Evolutionary conservation across 1,140 invertebrate species (phyloP), one percentile per base, ranked within the genome.

Genomic region (Acromyrmex echinatior): DNA sequence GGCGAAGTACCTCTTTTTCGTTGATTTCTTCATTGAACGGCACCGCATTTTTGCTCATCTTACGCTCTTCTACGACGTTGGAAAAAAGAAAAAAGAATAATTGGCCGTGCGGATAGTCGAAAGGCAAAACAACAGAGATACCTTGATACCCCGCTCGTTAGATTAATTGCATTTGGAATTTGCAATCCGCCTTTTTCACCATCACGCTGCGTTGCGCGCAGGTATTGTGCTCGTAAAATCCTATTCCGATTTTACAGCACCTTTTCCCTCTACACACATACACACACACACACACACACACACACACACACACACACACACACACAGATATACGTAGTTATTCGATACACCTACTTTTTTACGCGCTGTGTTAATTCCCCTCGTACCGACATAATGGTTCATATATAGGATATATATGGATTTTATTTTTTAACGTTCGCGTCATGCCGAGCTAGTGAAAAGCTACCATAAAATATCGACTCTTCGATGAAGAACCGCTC

Each of bases 151-250:
- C 14, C 25, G 35, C 25, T 84, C 39, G 80, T 84, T 84, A 84
- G 80, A 84, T 84, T 76, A 84, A 76, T 84, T 76, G 80, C 70
- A 35, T 84, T 51, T 49, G 56, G 70, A 84, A 84, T 76, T 84
- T 76, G 80, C 56, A 62, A 84, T 76, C 70, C 56, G 56, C 25
- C 35, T 60, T 73, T 45, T 73, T 35, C 18, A 16, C 28, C 18
- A 18, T 12, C n/a, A 21, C 18, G 60, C 60, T 65, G 16, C 39
- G 39, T 79, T 78, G 60, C 76, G 49, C n/a, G 35, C 39, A 31
- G 25, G 39, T 49, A 82, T 82, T 74, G 80, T 82, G 21, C 21
- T 60, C 70, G 68, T 35, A 28, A 71, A 82, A 82, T 82, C 53
- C 56, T 73, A 82, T 82, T 73, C 25, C 39, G 25, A 62, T 81